These are phyloP conservation scores for Macquaria australasica DNA, from an alignment of 2,113 vertebrate genomes.

Conservation along the genomic window DNA sequence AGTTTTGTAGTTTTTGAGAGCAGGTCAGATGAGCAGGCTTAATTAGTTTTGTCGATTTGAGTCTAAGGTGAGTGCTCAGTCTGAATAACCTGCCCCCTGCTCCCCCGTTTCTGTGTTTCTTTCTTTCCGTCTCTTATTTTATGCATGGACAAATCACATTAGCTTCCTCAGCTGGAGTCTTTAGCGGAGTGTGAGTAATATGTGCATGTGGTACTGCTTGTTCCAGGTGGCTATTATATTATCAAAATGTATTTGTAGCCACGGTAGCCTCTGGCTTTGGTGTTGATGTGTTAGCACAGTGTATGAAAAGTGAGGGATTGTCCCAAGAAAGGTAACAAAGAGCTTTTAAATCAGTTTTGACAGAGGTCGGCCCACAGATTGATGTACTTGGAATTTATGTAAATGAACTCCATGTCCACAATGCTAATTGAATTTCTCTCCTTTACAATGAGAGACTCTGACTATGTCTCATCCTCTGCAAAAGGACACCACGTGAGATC, in stretches of 20 bases:
- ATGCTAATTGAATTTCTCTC: constrained; percentile 41
- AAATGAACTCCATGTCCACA: constrained; percentile 33
- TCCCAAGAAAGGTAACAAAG: constrained; percentile 2
- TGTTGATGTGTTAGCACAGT: constrained; percentile 33
- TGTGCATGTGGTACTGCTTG: constrained; percentile 51
- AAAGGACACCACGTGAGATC: constrained; percentile 50
- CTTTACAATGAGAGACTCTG: neutral
- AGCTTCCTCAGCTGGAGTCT: constrained; percentile 69
- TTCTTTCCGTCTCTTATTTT: constrained; percentile 64
- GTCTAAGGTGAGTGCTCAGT: constrained; percentile 53
- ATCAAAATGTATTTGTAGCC: constrained; percentile 57
- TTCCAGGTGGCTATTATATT: constrained; percentile 69
- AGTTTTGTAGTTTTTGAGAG: constrained; percentile 37
- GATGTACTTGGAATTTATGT: constrained; percentile 46
- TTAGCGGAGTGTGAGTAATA: constrained; percentile 66
- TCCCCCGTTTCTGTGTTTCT: constrained; percentile 17
- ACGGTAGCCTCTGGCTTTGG: constrained; percentile 36
- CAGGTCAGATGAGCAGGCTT: constrained; percentile 37
- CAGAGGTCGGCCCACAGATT: constrained; percentile 37
- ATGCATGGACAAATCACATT: constrained; percentile 81
- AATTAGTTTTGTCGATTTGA: constrained; percentile 63
- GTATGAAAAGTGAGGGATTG: constrained; percentile 7
- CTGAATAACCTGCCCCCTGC: constrained; percentile 46
- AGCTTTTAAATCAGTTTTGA: constrained; percentile 56
- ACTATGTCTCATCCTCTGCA: constrained; percentile 22